Base-by-base conservation (phyloP, 1,140 invertebrate genomes). In the Drosophila orena region DNA sequence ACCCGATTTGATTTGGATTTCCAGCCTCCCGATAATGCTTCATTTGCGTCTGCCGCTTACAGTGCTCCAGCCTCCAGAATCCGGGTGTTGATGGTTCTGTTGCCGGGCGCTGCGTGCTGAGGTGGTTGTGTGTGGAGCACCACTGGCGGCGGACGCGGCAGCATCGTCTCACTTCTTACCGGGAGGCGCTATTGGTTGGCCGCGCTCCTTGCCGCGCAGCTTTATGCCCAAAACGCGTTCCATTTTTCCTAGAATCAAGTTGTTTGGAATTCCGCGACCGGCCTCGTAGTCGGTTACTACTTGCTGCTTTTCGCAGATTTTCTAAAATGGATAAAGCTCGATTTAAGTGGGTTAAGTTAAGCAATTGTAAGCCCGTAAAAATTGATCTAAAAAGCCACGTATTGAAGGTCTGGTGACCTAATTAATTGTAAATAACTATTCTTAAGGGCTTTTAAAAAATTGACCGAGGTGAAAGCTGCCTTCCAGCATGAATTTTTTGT, bases 261-360 rank as follows among this genome's bases (percentile, higher is more conserved):
- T 98, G 91, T 99, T 99, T 24, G 98, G 98, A 91, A 99, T 98
- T 42, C 97, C 98, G 81, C 97, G 94, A 22, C 98, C 98, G 43
- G 97, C 96, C 94, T 99, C 98, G 79, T 98, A 98, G 80, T 99
- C 99, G 85, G 97, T 98, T 20, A 99, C 97, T 22, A 99, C 96
- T 94, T 99, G 98, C 56, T 96, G 97, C 93, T 99, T 99, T 92
- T 99, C 98, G 93, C 98, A 98, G 77, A 99, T 97, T 95, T 97
- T 98, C 96, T 97, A 84, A 1, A 4, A 59, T 4, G 5, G 1
- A 57, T 12, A 5, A 0, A 43, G 17, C 6, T 40, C n/a, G 22
- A 10, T 7, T 30, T 30, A 30, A 10, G 0, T 3, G 7, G 27
- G 17, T 17, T 17, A 5, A 24, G 4, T 5, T 5, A 24, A 22